Conservation (phyloP, 2,797 vertebrate species). For the Periparus ater region DNA sequence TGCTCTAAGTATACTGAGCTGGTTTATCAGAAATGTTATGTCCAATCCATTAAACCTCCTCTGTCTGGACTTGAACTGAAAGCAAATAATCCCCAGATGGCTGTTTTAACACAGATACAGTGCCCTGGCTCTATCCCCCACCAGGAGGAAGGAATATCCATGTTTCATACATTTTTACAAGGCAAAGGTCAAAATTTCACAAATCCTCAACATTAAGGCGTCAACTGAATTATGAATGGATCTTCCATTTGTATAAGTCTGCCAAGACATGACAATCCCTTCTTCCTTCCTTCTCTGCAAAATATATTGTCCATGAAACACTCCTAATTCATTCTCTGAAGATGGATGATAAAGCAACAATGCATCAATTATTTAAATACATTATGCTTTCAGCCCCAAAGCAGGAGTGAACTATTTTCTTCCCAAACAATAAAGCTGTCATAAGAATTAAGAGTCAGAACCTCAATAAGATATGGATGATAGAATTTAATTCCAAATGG, state of each 20-base stretch:
- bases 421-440: not conserved
- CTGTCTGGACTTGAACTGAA: constrained; percentile 5
- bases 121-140: not conserved
- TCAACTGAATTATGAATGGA: not conserved
- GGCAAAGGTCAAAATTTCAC: not conserved
- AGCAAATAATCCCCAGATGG: constrained; percentile 57
- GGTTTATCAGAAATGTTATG: constrained; percentile 33
- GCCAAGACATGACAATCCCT: not conserved
- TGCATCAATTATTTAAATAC: constrained; percentile 54
- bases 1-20: not conserved
- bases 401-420: not conserved
- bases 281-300: not conserved
- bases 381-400: constrained; percentile 14
- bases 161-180: not conserved
- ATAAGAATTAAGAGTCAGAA: not conserved
- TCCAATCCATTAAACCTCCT: constrained; percentile 34
- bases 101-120: not conserved
- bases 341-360: not conserved
- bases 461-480: not conserved
- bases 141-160: not conserved
- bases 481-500: constrained; percentile 4
- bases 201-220: not conserved
- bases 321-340: not conserved
- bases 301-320: not conserved
- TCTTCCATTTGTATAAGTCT: not conserved